Conservation (phyloP, 92 coral and sea anemone genomes). For the Porites rus region DNA sequence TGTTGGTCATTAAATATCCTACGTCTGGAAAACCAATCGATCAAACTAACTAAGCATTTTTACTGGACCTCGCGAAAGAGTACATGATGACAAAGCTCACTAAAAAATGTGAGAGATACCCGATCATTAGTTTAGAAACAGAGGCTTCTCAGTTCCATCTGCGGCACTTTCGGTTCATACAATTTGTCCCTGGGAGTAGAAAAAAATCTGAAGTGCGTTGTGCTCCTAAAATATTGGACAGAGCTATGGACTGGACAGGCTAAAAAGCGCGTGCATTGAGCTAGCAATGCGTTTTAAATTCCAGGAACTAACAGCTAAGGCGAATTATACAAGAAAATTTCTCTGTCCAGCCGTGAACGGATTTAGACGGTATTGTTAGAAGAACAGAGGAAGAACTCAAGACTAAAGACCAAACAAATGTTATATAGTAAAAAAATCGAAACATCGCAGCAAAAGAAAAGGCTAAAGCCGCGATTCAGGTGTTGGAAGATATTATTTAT, state of each 20-base stretch:
- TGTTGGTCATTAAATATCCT: too few species aligned
- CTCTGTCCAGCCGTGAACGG: neutral
- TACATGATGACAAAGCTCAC: constrained; percentile 26
- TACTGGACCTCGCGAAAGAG: constrained; percentile 29
- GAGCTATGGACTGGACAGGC: constrained; percentile 11
- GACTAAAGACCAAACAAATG: too few species aligned
- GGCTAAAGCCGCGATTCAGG: too few species aligned
- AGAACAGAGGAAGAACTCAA: neutral
- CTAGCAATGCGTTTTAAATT: constrained; percentile 2
- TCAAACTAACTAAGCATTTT: neutral
- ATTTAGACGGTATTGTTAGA: neutral
- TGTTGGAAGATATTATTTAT: too few species aligned
- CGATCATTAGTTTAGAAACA: neutral
- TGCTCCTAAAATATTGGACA: constrained; percentile 7
- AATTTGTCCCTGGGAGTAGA: neutral
- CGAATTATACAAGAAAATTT: neutral
- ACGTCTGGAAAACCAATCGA: neutral
- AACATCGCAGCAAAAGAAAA: too few species aligned
- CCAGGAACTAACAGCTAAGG: neutral
- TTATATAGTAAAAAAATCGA: too few species aligned
- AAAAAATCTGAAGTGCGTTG: neutral
- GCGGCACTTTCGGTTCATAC: neutral
- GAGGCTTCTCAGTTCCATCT: too few species aligned
- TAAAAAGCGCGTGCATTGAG: neutral
- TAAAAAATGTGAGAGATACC: constrained; percentile 17